These are phyloP conservation scores for Tetheella fluctuosa DNA, from an alignment of 2,888 invertebrate species.

Conservation along the genomic window DNA sequence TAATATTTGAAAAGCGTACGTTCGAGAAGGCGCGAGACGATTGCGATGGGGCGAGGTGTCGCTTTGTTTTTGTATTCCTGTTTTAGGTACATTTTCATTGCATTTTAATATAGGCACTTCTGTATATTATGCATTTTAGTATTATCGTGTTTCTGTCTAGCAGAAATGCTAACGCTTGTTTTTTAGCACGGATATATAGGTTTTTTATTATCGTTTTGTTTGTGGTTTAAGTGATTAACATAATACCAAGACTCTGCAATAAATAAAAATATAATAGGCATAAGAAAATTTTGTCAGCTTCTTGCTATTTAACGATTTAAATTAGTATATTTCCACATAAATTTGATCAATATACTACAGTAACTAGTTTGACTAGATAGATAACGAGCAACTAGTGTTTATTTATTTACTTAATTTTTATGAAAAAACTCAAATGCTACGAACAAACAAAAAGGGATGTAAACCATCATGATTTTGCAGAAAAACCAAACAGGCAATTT, in stretches of 20 bases:
- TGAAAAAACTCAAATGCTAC: too few species aligned
- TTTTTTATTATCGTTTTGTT: slow-evolving; percentile 13
- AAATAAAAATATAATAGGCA: too few species aligned
- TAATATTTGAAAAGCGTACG: slow-evolving; percentile 82
- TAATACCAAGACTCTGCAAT: too few species aligned
- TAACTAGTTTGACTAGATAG: too few species aligned
- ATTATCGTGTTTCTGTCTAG: slow-evolving; percentile 16
- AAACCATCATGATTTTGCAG: not conserved
- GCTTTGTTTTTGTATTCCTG: slow-evolving; percentile 65
- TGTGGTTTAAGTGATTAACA: not conserved
- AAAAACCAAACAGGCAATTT: slow-evolving; percentile 23
- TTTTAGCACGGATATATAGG: slow-evolving; percentile 20
- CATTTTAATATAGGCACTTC: slow-evolving; percentile 11
- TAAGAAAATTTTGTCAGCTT: too few species aligned
- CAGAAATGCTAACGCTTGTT: slow-evolving; percentile 20
- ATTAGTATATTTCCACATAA: too few species aligned
- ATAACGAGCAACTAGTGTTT: too few species aligned
- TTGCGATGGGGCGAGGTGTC: slow-evolving; percentile 68
- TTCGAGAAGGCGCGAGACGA: slow-evolving; percentile 62
- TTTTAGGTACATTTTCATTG: slow-evolving; percentile 33
- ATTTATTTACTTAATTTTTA: too few species aligned
- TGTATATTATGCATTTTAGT: slow-evolving; percentile 3
- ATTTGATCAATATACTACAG: too few species aligned
- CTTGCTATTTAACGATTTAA: too few species aligned
- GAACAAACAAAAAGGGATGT: too few species aligned